phyloP scores from a whole-genome alignment of 2,113 vertebrate species.

The Oreochromis aureus region DNA sequence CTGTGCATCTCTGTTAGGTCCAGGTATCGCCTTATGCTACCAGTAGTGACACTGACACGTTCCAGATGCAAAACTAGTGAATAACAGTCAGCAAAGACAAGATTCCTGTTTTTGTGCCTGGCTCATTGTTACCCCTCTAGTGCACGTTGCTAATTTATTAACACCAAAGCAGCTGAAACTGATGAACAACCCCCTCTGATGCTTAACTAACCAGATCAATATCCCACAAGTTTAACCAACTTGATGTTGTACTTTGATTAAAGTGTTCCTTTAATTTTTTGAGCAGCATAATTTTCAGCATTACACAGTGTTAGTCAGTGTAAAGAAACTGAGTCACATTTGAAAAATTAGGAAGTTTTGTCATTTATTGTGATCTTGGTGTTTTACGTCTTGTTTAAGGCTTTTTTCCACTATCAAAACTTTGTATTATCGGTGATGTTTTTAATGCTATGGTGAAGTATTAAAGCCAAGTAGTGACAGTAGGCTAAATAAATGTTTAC shows the following conservation, averaged over 20 bases:
- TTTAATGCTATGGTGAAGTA: background rate
- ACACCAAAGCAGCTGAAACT: background rate
- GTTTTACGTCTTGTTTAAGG: background rate
- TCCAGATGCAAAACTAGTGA: background rate
- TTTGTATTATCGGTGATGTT: background rate
- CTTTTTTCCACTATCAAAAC: background rate
- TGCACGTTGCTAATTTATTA: background rate
- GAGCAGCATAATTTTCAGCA: background rate
- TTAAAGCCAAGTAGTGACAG: background rate
- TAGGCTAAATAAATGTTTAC: conserved; percentile 5
- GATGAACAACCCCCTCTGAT: background rate
- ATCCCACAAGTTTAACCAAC: background rate
- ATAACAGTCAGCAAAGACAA: background rate
- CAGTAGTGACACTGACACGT: background rate
- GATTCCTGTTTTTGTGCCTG: background rate
- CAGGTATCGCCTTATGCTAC: background rate
- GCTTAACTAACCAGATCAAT: background rate
- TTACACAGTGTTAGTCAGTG: background rate
- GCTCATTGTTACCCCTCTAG: background rate
- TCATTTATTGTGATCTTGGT: background rate
- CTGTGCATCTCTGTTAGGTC: background rate
- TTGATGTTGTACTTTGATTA: background rate
- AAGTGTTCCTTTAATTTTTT: background rate
- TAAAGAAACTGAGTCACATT: background rate
- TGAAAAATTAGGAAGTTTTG: background rate